Base-by-base conservation (phyloP, 2,113 vertebrate species). In the Centropus unirufus region DNA sequence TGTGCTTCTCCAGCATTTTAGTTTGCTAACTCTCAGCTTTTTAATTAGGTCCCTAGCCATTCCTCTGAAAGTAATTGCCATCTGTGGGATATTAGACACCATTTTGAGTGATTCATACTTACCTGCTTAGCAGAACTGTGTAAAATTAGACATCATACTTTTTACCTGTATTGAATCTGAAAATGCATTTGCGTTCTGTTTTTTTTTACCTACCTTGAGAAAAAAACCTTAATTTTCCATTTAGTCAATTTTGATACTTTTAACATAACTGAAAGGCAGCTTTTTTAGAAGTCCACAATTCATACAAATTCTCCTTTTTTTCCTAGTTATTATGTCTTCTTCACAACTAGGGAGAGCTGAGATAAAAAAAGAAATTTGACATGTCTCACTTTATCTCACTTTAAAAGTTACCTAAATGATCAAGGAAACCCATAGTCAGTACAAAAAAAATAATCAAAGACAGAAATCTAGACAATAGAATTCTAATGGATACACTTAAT, bases 41-140 rank as follows among this genome's bases (percentile, higher is more conserved):
- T 97, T 98, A 98, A 98, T 98, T 98, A 98, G 97, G 96, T 97
- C 96, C 87, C 96, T 97, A 95, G 96, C 97, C 93, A 91, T 98
- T 97, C 95, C 94, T 97, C 95, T 96, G 94, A 96, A 96, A 97
- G 96, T 95, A 97, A 97, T 97, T 98, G 96, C 95, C 95, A 97
- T 97, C 97, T 93, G 87, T 96, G 83, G 97, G 97, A 97, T 96
- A 97, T 97, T 97, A 97, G 94, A 97, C 94, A 96, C 82, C 92
- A 87, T 90, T 97, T 91, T 27, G 40, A 97, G 92, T 95, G 93
- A 96, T 96, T 77, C 87, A 93, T 86, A 87, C 8, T n/a, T 90
- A 95, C 82, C 92, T 95, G 83, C 81, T 95, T 83, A 92, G 87
- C 47, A 96, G 94, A 96, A 89, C 63, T 95, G 34, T 93, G 77